Evolutionary conservation across 2,888 invertebrate species (phyloP), one percentile per base, ranked within the genome.

Genomic region (Acrobasis consociella): DNA sequence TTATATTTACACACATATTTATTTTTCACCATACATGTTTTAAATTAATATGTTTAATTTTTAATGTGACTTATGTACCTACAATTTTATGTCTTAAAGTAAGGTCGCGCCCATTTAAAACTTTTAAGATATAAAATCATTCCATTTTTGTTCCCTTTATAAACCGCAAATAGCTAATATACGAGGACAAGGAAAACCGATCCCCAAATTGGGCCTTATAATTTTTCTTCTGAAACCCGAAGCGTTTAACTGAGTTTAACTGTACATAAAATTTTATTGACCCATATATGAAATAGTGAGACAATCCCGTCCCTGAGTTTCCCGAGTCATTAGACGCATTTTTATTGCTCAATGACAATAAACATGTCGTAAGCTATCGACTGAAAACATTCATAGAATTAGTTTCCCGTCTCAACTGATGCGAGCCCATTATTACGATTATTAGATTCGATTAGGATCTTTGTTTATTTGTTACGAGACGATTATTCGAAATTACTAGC

Each of bases 261-360:
- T 89, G 86, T 76, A 85, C 87, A 91, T 92, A 91, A 92, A 91
- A 90, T 90, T 91, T 92, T 92, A 92, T 91, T 88, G 83, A 88
- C 85, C 87, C 89, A 86, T 89, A 89, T 91, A 91, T 89, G 91
- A 92, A 87, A 87, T 91, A 91, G 88, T 89, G 83, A 88, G 86
- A 88, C 89, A 89, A 87, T 89, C 76, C 75, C 81, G 80, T 72
- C 76, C 75, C 81, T 11, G 46, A 83, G 78, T 83, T 87, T 90
- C 84, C 76, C 89, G 89, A 84, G 85, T 91, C 92, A 92, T 92
- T 91, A 91, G 90, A 80, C 87, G 82, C 83, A 77, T 87, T 91
- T 91, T 92, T 92, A 92, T 92, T 87, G 78, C 84, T 77, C 87
- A 83, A 88, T 87, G 89, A 87, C 86, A 75, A 92, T 92, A 91